Conservation (phyloP, 2,888 invertebrate species). For the Brachyptera risi region DNA sequence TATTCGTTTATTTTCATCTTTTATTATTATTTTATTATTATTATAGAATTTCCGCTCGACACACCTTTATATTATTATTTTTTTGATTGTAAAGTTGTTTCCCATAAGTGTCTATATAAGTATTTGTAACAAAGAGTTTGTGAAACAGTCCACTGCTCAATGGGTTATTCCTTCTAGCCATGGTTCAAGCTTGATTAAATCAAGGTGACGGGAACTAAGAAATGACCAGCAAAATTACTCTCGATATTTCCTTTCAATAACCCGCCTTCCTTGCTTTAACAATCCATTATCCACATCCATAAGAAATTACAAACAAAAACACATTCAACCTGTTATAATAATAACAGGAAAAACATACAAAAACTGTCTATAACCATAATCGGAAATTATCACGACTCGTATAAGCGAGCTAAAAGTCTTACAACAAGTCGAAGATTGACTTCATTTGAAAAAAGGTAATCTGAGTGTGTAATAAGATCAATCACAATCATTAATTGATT, state of each 20-base stretch:
- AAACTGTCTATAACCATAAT: constrained; percentile 2
- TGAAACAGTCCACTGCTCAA: constrained; percentile 12
- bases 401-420: too few species aligned
- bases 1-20: background rate
- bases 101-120: constrained; percentile 12
- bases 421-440: too few species aligned
- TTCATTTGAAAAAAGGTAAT: too few species aligned
- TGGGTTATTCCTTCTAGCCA: constrained; percentile 10
- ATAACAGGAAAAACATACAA: constrained; percentile 14
- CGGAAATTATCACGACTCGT: background rate
- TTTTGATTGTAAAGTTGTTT: constrained; percentile 16
- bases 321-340: constrained; percentile 9
- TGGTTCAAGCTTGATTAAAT: constrained; percentile 17
- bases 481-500: background rate
- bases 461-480: background rate
- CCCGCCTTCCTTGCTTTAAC: background rate
- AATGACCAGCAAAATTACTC: constrained; percentile 4
- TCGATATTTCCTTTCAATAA: constrained; percentile 18
- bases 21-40: constrained; percentile 3
- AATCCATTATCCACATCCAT: constrained; percentile 9
- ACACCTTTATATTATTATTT: constrained; percentile 19
- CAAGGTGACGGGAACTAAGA: constrained; percentile 19
- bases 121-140: constrained; percentile 1
- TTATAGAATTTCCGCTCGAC: constrained; percentile 20
- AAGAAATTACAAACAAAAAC: background rate